Base-by-base conservation (phyloP, 1,140 invertebrate species). In the Parasteatoda tepidariorum region DNA sequence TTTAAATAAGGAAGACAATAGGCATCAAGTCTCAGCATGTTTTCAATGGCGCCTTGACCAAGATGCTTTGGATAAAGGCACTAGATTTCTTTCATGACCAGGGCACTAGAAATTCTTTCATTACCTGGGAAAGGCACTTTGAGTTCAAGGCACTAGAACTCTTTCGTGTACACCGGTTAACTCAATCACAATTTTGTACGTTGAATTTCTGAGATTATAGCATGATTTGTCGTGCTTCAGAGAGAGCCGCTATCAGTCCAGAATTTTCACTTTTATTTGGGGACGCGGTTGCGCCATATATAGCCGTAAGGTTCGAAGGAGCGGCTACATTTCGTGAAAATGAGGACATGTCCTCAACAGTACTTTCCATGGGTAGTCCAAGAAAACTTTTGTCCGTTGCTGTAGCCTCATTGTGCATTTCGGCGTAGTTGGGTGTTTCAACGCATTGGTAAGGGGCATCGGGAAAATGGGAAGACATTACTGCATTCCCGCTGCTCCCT, bases 201-300 rank as follows among this genome's bases (percentile, higher is more conserved):
- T 48, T 18, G 38, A 48, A 48, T 48, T 18, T 9, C 7, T 59
- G 9, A 22, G 7, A 71, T 62, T 82, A 70, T 41, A 82, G 66
- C 78, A 82, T 82, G 24, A 82, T 82, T 31, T 82, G 78, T 31
- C 78, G 68, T 0, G 78, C 78, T 70, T 82, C 78, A 22, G 78
- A 82, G 5, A 82, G 48, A 7, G 78, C 78, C 3, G 78, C 78
- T 70, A 82, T 82, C 22, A 82, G 78, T 61, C 78, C 78, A 41
- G 78, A 82, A 57, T 82, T 82, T 62, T 82, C 78, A 31, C 54
- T 82, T 71, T 82, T 82, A 2, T 55, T 61, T 1, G 78, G 78
- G 13, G 78, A 82, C 11, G 38, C 22, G 5, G 76, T 66, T 0
- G 62, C 6, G 2, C 78, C 78, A 24, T 82, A 82, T 57, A 79